Evolutionary conservation across 2,888 invertebrate genomes (phyloP).

Genomic region (Hanleya hanleyi): DNA sequence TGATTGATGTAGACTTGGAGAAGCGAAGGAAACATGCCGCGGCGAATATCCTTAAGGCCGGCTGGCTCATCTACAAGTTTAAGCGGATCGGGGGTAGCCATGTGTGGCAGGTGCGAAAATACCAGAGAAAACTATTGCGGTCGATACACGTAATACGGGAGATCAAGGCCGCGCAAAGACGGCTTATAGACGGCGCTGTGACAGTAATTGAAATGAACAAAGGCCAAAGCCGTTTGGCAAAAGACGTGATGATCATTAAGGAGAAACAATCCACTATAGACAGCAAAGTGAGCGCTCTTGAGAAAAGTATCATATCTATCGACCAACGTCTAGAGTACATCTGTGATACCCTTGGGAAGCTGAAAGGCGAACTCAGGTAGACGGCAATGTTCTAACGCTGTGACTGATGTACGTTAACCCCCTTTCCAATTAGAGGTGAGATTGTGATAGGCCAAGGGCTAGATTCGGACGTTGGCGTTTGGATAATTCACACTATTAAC

Average conservation of each 20-base stretch:
- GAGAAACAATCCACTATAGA: constrained; percentile 1
- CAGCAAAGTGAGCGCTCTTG: background rate
- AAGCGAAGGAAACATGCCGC: constrained; percentile 67
- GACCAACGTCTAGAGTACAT: background rate
- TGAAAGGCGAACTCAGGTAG: background rate
- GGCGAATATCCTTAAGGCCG: constrained; percentile 68
- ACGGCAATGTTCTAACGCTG: too few species aligned
- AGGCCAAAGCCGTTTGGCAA: constrained; percentile 34
- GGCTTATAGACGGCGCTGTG: constrained; percentile 60
- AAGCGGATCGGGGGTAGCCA: constrained; percentile 43
- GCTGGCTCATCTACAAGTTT: constrained; percentile 68
- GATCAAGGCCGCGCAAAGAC: constrained; percentile 68
- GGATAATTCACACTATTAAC: too few species aligned
- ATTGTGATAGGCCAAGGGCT: too few species aligned
- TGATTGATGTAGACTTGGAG: constrained; percentile 70
- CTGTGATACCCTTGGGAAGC: background rate
- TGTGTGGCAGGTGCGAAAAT: constrained; percentile 42
- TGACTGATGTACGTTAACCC: too few species aligned
- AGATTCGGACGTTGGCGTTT: too few species aligned
- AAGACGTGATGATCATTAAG: background rate
- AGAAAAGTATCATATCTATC: background rate
- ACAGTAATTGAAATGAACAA: constrained; percentile 63
- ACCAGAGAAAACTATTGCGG: constrained; percentile 65
- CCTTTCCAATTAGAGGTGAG: too few species aligned
- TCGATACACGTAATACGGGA: constrained; percentile 70